These are phyloP conservation scores for Dioctria linearis DNA, from an alignment of 2,888 invertebrate species.

Conservation along the genomic window DNA sequence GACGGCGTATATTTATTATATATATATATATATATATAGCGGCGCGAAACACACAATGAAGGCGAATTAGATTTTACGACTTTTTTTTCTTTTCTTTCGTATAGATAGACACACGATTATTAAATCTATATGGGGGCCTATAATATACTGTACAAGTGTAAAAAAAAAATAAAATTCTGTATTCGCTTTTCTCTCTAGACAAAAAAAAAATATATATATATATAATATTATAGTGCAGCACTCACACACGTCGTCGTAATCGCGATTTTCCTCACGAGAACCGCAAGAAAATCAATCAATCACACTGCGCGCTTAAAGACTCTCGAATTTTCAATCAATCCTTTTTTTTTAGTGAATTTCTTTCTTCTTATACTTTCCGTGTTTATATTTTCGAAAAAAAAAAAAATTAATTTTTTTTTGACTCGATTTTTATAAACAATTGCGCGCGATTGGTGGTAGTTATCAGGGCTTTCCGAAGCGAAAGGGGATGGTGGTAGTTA, in stretches of 20 bases:
- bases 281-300: neutral
- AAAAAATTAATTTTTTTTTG: no score
- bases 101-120: neutral
- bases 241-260: slow-evolving; percentile 32
- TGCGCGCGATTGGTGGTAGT: slow-evolving; percentile 32
- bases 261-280: slow-evolving; percentile 38
- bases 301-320: no score
- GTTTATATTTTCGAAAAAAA: neutral
- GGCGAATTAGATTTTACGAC: slow-evolving; percentile 11
- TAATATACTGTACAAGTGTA: slow-evolving; percentile 35
- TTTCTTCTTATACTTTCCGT: slow-evolving; percentile 12
- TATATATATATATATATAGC: neutral
- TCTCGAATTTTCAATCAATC: neutral
- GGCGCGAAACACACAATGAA: slow-evolving; percentile 1
- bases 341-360: slow-evolving; percentile 18
- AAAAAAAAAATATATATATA: slow-evolving; percentile 2
- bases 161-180: neutral
- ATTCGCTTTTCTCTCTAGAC: slow-evolving; percentile 15
- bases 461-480: slow-evolving; percentile 19
- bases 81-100: slow-evolving; percentile 28
- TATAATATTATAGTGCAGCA: neutral
- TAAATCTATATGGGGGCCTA: slow-evolving; percentile 29
- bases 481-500: slow-evolving; percentile 10
- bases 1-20: neutral
- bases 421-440: slow-evolving; percentile 23